Conservation (phyloP, 2,888 invertebrate genomes). For the Metopia argyrocephala region DNA sequence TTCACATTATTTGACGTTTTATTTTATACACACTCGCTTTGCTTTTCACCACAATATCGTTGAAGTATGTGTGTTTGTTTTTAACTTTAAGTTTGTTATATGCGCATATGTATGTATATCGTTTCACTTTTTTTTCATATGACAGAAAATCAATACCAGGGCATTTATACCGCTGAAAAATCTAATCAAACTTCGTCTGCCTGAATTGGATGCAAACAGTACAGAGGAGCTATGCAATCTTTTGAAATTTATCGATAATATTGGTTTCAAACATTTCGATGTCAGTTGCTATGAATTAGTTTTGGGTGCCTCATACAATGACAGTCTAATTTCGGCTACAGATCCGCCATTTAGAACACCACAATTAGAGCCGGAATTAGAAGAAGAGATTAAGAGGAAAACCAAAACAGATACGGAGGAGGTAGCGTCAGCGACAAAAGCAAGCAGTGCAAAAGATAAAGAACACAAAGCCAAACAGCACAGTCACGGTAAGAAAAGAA, state of each 20-base stretch:
- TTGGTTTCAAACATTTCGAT: conserved; percentile 75
- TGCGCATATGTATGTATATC: conserved; percentile 25
- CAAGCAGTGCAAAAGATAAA: not conserved
- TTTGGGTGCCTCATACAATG: conserved; percentile 76
- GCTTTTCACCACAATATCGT: too few species aligned
- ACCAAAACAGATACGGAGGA: not conserved
- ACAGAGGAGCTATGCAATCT: conserved; percentile 75
- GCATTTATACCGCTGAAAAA: conserved; percentile 76
- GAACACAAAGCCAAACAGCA: conserved; percentile 21
- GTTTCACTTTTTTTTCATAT: conserved; percentile 38
- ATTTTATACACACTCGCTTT: conserved; percentile 12
- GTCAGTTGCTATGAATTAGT: conserved; percentile 77
- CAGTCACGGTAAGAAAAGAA: conserved; percentile 30
- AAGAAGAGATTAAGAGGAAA: conserved; percentile 46
- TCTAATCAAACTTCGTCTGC: conserved; percentile 75
- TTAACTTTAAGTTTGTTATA: conserved; percentile 5
- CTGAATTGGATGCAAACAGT: conserved; percentile 72
- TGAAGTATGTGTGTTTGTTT: conserved; percentile 5
- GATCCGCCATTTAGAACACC: conserved; percentile 69
- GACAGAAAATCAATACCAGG: conserved; percentile 77
- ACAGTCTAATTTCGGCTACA: conserved; percentile 74
- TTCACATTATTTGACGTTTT: conserved; percentile 39
- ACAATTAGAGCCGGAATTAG: conserved; percentile 26
- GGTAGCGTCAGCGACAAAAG: conserved; percentile 2
- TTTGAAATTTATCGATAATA: conserved; percentile 76